These are phyloP conservation scores for Choloepus hoffmanni DNA, from an alignment of 2,113 vertebrate genomes.

Conservation along the genomic window DNA sequence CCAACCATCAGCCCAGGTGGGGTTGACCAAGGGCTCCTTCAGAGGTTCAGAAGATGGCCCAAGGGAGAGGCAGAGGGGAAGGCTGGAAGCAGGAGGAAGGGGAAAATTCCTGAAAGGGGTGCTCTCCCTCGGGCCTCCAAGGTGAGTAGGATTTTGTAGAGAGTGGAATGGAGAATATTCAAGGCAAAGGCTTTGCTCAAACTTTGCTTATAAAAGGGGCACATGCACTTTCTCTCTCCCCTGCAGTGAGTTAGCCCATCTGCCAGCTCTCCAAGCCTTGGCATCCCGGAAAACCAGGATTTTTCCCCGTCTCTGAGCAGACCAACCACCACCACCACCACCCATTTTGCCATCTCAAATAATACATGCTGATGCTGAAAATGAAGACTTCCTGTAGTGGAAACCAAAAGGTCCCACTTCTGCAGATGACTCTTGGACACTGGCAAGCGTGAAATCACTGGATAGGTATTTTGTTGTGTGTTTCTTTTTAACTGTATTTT, in stretches of 20 bases:
- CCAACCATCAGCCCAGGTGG: background rate
- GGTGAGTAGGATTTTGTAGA: background rate
- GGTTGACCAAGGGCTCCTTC: background rate
- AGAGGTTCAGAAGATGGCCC: background rate
- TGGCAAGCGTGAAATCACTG: conserved; percentile 58
- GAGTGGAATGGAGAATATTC: background rate
- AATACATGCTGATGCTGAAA: background rate
- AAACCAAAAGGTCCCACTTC: background rate
- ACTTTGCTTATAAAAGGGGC: background rate
- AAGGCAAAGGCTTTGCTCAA: background rate
- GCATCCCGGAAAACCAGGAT: background rate
- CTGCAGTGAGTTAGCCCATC: background rate
- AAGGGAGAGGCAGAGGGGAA: background rate
- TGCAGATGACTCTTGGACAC: conserved; percentile 53
- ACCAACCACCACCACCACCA: background rate
- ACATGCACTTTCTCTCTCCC: background rate
- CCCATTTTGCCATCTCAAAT: background rate
- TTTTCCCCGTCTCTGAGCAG: background rate
- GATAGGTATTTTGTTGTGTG: conserved; percentile 68
- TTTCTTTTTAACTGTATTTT: conserved; percentile 74
- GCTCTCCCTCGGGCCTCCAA: background rate
- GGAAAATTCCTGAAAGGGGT: background rate
- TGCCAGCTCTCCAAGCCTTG: background rate
- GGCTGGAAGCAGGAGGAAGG: background rate
- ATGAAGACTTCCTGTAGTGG: background rate